These are phyloP conservation scores for Drosophila anomalata DNA, from an alignment of 2,888 invertebrate genomes.

Conservation along the genomic window DNA sequence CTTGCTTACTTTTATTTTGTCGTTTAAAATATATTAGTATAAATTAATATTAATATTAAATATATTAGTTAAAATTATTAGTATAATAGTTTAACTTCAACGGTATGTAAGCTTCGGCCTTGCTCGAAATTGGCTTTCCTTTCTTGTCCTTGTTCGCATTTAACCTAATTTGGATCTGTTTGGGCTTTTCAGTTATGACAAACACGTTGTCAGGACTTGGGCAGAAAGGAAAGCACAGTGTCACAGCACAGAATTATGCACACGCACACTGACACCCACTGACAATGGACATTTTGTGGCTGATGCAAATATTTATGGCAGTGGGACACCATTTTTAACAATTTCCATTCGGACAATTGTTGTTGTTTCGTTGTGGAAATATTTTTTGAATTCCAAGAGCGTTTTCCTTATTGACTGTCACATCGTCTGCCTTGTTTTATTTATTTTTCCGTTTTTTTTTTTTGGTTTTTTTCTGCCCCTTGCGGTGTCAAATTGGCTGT, in stretches of 20 bases:
- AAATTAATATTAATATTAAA: no score
- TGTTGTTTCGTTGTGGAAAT: conserved; percentile 5
- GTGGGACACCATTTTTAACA: conserved; percentile 35
- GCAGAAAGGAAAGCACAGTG: conserved; percentile 12
- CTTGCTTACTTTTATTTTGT: no score
- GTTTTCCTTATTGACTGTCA: conserved; percentile 40
- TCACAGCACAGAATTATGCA: conserved; percentile 31
- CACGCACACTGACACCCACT: conserved; percentile 30
- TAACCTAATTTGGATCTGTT: conserved; percentile 65
- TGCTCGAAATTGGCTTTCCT: no score
- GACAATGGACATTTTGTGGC: conserved; percentile 15
- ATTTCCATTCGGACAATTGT: conserved; percentile 16
- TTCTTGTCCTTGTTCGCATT: conserved; percentile 56
- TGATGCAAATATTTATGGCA: conserved; percentile 43
- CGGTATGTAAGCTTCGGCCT: no score
- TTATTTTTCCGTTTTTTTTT: conserved; percentile 5
- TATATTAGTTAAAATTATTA: no score
- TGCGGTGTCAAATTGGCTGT: conserved; percentile 28
- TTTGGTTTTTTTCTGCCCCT: neutral
- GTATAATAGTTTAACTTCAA: no score
- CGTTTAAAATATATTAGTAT: no score
- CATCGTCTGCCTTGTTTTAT: conserved; percentile 10
- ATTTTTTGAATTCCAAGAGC: conserved; percentile 62
- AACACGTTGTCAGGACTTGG: conserved; percentile 57
- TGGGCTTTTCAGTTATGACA: conserved; percentile 57